Evolutionary conservation across 1,140 invertebrate species (phyloP).

Genomic region (Phortica variegata): DNA sequence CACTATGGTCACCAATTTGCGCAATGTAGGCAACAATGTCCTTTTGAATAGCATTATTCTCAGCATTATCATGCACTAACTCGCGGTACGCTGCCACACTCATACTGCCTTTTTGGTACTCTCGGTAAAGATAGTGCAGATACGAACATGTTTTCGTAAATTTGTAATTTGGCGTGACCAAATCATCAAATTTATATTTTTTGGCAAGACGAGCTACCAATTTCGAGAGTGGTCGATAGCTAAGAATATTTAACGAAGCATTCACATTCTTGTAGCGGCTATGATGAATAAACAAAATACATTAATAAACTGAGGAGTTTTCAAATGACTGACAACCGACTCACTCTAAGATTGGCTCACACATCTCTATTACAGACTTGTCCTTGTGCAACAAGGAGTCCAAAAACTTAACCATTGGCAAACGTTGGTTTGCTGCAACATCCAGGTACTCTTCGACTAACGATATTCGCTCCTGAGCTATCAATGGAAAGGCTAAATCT

Average conservation of each 20-base stretch:
- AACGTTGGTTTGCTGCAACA: slow-evolving; percentile 61
- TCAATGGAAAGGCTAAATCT: slow-evolving; percentile 67
- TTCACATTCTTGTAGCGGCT: slow-evolving; percentile 38
- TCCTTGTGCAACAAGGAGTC: slow-evolving; percentile 62
- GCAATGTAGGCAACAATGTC: slow-evolving; percentile 61
- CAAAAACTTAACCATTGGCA: slow-evolving; percentile 63
- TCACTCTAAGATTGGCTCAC: slow-evolving; percentile 58
- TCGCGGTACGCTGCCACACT: slow-evolving; percentile 66
- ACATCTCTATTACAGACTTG: slow-evolving; percentile 47
- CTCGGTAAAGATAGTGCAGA: slow-evolving; percentile 65
- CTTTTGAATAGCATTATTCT: slow-evolving; percentile 58
- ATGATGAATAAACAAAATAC: neutral
- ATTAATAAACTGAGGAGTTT: neutral
- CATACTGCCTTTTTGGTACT: slow-evolving; percentile 63
- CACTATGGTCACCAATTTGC: slow-evolving; percentile 41
- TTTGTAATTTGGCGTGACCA: slow-evolving; percentile 64
- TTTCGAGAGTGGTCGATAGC: slow-evolving; percentile 62
- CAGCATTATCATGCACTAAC: slow-evolving; percentile 62
- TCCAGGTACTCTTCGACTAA: slow-evolving; percentile 67
- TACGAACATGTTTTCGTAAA: slow-evolving; percentile 64
- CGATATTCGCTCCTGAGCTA: slow-evolving; percentile 70
- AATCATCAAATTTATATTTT: slow-evolving; percentile 61
- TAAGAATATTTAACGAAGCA: slow-evolving; percentile 57
- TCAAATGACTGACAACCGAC: slow-evolving; percentile 4
- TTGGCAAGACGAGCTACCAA: slow-evolving; percentile 64